Base-by-base conservation (phyloP, 2,113 vertebrate genomes). In the Campylorhamphus procurvoides region DNA sequence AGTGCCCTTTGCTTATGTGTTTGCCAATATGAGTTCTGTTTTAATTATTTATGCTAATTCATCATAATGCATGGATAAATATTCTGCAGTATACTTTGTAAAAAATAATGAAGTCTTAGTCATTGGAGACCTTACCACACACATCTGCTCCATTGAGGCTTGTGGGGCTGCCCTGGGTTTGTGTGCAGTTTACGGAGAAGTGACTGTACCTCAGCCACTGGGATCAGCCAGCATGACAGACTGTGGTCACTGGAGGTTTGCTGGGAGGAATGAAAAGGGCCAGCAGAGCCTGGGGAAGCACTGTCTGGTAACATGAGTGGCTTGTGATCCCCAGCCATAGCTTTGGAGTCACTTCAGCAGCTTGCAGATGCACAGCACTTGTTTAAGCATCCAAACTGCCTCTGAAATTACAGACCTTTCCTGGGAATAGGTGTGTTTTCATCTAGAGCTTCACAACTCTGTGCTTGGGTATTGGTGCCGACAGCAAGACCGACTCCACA, bases 41-140 rank as follows among this genome's bases (percentile, higher is more conserved):
- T 97, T 93, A 97, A 97, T 97, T 97, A 97, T 97, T 97, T 91
- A 96, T 94, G 94, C 75, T 96, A 96, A 95, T 94, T 95, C 78
- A 84, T 94, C 27, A 3, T 91, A 94, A 96, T 94, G 97, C 92
- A 76, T 1, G 9, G 91, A 90, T 90, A 96, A 96, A 93, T 93
- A 96, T 96, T 95, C 84, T 77, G 72, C 82, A 90, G 72, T 28
- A 77, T 79, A 79, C 88, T 97, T 96, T 94, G 95, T 97, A 97
- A 97, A 95, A 94, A 91, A 73, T 96, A 97, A 97, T 97, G 95
- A 97, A 97, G 91, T 95, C 94, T 91, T 84, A 85, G 95, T 85
- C 87, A 91, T 74, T 92, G 84, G 94, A 96, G 95, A 95, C 83
- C 93, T 93, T n/a, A 79, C 78, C 50, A 2, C 90, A 92, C 71